A percentile compares a stretch with the other conserved stretches of the same genome.
Conservation (phyloP, 2,797 vertebrate species). For the Danio tinwini region DNA sequence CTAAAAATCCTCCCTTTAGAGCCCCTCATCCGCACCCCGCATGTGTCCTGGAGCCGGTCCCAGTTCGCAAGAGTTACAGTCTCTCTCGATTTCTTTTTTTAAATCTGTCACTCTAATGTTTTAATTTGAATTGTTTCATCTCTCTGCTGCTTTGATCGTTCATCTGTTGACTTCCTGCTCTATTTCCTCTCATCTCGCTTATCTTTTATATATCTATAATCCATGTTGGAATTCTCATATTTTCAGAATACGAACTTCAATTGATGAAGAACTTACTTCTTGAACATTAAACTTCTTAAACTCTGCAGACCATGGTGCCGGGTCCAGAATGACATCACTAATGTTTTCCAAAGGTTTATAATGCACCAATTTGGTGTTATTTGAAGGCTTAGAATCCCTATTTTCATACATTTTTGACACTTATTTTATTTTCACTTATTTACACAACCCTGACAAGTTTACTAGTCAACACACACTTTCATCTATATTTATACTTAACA, state of each 20-base stretch:
- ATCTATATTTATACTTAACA: too few relatives aligned
- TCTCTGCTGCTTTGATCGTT: slow-evolving; percentile 42
- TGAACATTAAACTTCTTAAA: too few relatives aligned
- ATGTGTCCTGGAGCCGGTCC: slow-evolving; percentile 42
- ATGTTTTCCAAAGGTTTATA: too few relatives aligned
- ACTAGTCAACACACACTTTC: too few relatives aligned
- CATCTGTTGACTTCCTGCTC: slow-evolving; percentile 52
- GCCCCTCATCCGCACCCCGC: background rate
- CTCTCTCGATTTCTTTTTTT: slow-evolving; percentile 28
- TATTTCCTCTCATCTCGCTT: slow-evolving; percentile 29
- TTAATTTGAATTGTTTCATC: slow-evolving; percentile 31
- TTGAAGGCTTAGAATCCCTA: too few relatives aligned
- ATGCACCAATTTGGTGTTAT: too few relatives aligned
- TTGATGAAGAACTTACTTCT: slow-evolving; percentile 9
- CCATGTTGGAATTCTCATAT: background rate
- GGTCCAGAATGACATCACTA: too few relatives aligned
- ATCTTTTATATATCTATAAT: slow-evolving; percentile 29
- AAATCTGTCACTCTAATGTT: slow-evolving; percentile 16
- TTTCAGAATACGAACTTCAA: background rate
- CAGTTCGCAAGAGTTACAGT: slow-evolving; percentile 16
- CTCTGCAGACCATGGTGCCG: background rate
- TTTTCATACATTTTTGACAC: too few relatives aligned
- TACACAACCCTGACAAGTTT: too few relatives aligned
- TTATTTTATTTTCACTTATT: too few relatives aligned
- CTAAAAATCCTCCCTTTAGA: slow-evolving; percentile 44